Base-by-base conservation (phyloP, 2,113 vertebrate genomes). In the Mesocricetus auratus region DNA sequence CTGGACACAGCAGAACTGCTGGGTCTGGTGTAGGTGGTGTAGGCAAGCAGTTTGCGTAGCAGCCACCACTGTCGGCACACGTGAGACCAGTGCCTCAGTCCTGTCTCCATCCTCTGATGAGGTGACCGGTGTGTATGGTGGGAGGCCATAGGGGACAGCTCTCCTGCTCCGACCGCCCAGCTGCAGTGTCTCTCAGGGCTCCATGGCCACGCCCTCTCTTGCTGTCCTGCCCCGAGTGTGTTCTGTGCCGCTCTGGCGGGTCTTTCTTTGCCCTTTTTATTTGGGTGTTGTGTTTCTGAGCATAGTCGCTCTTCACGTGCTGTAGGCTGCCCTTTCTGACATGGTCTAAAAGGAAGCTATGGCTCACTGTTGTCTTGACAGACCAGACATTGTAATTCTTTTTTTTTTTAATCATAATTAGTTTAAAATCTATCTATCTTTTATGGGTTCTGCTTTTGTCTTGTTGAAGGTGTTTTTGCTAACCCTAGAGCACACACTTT, bases 271-370 rank as follows among this genome's bases (percentile, higher is more conserved):
- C 47, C 1, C 21, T 60, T 88, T 89, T 45, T 50, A 78, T 15
- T 47, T 90, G 88, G 42, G 39, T 29, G 42, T 19, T 64, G 42
- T 39, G 74, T 39, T 79, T 10, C 0, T 12, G 66, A 22, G 8
- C 1, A 2, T 15, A 22, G 29, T 86, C 3, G 15, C 2, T 15
- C 19, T 17, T 1, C 1, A 2, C 3, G 0, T 4, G 2, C 19
- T 47, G 1, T 16, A 0, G 45, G 13, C 17, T 7, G 68, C 9
- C 19, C 19, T 22, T 0, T 19, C 50, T 56, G 12, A 4, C 10
- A 0, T 39, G 8, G 1, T 19, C 36, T 6, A 7, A 15, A 2
- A 22, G 4, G 3, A 9, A 26, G 50, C 53, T 85, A 5, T 3
- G 4, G 12, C 0, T 15, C 50, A 22, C 29, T 24, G 86, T 71